Evolutionary conservation across 2,888 invertebrate genomes (phyloP).

Genomic region (Drosophila pegasa): DNA sequence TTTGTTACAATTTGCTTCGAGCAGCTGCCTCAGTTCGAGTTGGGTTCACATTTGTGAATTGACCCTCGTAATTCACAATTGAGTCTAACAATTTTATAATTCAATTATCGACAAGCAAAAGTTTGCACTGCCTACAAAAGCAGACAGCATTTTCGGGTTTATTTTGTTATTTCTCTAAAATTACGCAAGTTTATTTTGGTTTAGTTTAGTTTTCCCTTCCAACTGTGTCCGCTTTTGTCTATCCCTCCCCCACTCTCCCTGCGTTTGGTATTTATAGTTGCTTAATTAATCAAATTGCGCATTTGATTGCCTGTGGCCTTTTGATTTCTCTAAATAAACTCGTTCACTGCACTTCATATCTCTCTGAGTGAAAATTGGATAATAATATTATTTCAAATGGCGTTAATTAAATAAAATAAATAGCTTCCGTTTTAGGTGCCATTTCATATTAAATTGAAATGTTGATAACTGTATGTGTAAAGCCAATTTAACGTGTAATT

Average conservation of each 20-base stretch:
- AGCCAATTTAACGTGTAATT: background rate
- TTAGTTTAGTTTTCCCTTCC: conserved; percentile 11
- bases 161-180: conserved; percentile 18
- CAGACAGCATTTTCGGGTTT: conserved; percentile 31
- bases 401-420: conserved; percentile 14
- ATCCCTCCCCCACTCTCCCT: background rate
- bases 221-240: background rate
- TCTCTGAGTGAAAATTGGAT: conserved; percentile 3
- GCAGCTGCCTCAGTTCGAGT: background rate
- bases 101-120: conserved; percentile 62
- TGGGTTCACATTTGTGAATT: conserved; percentile 4
- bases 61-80: conserved; percentile 21
- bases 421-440: background rate
- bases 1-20: background rate
- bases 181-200: conserved; percentile 25
- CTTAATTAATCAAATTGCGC: conserved; percentile 60
- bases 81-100: conserved; percentile 54
- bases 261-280: conserved; percentile 17
- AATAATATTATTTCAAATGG: conserved; percentile 10
- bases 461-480: background rate
- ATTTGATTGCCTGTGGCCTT: conserved; percentile 27
- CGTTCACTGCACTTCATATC: background rate
- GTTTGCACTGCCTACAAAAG: conserved; percentile 52
- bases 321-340: conserved; percentile 20
- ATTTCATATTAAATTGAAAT: background rate